These are phyloP conservation scores for Drosophila lacteicornis DNA, from an alignment of 1,140 invertebrate genomes.

Conservation along the genomic window DNA sequence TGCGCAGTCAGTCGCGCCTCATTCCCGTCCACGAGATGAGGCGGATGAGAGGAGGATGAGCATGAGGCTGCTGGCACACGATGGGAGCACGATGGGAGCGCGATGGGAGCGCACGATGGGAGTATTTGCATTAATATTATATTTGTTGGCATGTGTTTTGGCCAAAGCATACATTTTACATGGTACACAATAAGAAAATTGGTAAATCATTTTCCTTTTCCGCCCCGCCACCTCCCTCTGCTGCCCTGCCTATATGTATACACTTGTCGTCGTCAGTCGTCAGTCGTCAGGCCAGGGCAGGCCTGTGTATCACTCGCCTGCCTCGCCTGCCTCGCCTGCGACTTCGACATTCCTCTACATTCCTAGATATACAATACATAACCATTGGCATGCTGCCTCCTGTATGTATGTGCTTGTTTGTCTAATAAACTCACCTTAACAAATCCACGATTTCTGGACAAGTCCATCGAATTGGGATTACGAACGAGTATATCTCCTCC, in stretches of 20 bases:
- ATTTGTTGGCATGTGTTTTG: conserved; percentile 21
- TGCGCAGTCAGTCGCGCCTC: conserved; percentile 65
- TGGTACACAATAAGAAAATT: conserved; percentile 7
- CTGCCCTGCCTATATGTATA: conserved; percentile 6
- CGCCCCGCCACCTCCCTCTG: background rate
- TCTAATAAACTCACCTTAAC: conserved; percentile 13
- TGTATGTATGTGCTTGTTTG: conserved; percentile 5
- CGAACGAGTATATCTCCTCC: conserved; percentile 1
- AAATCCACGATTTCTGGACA: conserved; percentile 14
- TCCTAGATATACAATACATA: conserved; percentile 22
- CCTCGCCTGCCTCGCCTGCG: conserved; percentile 4
- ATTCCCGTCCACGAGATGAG: conserved; percentile 19
- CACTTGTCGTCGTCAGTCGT: conserved; percentile 3
- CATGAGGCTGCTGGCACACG: background rate
- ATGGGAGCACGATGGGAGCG: background rate
- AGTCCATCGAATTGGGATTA: conserved; percentile 7
- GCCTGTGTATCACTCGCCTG: background rate
- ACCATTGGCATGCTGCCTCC: conserved; percentile 5
- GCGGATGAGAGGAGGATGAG: conserved; percentile 4
- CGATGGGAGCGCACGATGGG: background rate
- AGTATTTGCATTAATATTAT: conserved; percentile 47
- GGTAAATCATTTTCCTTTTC: conserved; percentile 2
- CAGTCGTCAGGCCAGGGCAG: no score
- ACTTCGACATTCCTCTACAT: conserved; percentile 13
- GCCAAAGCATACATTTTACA: conserved; percentile 18